phyloP scores from a whole-genome alignment of 2,113 vertebrate species.

The Ursus arctos region DNA sequence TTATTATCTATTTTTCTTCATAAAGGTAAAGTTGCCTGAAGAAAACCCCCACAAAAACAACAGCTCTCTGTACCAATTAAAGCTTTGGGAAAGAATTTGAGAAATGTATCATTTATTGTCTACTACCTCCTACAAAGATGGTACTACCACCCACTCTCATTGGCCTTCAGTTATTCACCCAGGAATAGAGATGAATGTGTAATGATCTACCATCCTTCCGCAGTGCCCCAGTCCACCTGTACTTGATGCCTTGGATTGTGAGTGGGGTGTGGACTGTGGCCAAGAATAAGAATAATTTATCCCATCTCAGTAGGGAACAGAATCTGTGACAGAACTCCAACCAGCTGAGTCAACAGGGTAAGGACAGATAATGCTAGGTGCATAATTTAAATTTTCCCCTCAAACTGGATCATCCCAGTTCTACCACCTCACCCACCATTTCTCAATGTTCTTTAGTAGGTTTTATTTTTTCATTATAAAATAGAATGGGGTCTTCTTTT shows the following conservation, averaged over 20 bases:
- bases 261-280: background rate
- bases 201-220: background rate
- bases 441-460: background rate
- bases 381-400: slow-evolving; percentile 51
- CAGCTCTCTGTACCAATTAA: background rate
- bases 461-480: slow-evolving; percentile 16
- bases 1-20: slow-evolving; percentile 12
- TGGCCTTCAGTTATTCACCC: background rate
- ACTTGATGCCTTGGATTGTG: background rate
- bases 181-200: background rate
- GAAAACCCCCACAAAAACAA: background rate
- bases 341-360: slow-evolving; percentile 59
- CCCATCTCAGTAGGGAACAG: background rate
- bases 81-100: background rate
- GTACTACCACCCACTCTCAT: background rate
- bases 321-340: slow-evolving; percentile 37
- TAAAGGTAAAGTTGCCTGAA: slow-evolving; percentile 1
- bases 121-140: background rate
- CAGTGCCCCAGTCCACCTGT: background rate
- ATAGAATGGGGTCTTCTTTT: background rate
- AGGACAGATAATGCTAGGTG: background rate
- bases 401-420: background rate
- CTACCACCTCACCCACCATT: slow-evolving; percentile 10
- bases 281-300: slow-evolving; percentile 37
- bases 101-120: slow-evolving; percentile 8